Base-by-base conservation (phyloP, 2,797 vertebrate species). In the Allobates femoralis region DNA sequence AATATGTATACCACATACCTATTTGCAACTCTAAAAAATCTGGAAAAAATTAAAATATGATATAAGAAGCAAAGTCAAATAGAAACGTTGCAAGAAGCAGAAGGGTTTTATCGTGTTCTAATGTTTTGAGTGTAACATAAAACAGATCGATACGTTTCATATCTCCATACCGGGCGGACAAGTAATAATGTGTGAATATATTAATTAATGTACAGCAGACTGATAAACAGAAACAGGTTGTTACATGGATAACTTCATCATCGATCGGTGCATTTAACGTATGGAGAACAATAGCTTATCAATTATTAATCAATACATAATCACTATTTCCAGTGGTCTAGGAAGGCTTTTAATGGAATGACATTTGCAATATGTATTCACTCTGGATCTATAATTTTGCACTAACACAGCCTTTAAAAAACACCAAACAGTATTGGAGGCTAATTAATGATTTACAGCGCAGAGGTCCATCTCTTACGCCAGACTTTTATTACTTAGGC, bases 331-430 rank as follows among this genome's bases (percentile, higher is more conserved):
- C 84, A 79, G 62, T 14, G 81, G 30, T 83, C 80, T 58, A 56
- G 53, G 53, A 82, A 56, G 64, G 79, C 28, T 23, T 82, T 83
- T 83, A 83, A 83, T 83, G 81, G 81, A 83, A 55, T 83, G 67
- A 73, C 81, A 83, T 73, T 71, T 58, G 81, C 32, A 83, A 83
- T 73, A 83, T 83, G 81, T 64, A 74, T 58, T 71, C 50, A 83
- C 53, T 83, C 30, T 28, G 81, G 67, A 71, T 83, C 81, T 83
- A 74, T 83, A 83, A 83, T 55, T 83, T 83, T 83, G 81, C 81
- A 83, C 81, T 83, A 83, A 73, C 37, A 41, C 53, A 37, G 51
- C 81, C 81, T 73, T 83, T 83, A 83, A 73, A 83, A 83, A 41
- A 55, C 81, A 83, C 81, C 30, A 56, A 55, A 34, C 66, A 37